phyloP scores from a whole-genome alignment of 2,888 invertebrate species.

The Octonoba sinensis region DNA sequence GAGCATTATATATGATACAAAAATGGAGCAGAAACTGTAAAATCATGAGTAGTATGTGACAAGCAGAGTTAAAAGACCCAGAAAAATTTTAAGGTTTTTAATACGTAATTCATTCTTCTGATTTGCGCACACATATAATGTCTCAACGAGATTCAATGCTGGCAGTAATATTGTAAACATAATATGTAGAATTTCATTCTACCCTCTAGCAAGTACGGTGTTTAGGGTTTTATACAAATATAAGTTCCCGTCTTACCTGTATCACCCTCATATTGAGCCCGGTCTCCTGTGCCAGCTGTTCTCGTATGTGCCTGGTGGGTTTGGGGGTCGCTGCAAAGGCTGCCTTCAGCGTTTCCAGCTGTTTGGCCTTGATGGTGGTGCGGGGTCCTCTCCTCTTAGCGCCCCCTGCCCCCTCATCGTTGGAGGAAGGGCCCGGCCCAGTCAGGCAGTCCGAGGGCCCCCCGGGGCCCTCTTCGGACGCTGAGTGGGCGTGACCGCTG shows the following conservation, averaged over 20 bases:
- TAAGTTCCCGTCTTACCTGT: constrained; percentile 80
- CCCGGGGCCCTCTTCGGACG: constrained; percentile 24
- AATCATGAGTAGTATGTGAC: no score
- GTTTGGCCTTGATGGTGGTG: constrained; percentile 99
- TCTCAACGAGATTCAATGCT: no score
- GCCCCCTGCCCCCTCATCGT: constrained; percentile 76
- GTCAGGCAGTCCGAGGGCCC: not conserved
- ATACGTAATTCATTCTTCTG: no score
- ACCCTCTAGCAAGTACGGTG: no score
- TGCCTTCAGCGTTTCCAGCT: constrained; percentile 96
- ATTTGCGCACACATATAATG: no score
- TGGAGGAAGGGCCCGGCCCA: constrained; percentile 20
- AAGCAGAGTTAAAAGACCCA: no score
- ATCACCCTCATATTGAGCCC: constrained; percentile 99
- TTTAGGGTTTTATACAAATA: no score
- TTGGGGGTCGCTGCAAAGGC: constrained; percentile 99
- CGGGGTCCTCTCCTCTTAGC: constrained; percentile 96
- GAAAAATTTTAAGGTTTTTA: no score
- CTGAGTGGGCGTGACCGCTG: constrained; percentile 8
- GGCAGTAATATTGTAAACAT: no score
- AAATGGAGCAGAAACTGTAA: no score
- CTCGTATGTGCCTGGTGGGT: constrained; percentile 99
- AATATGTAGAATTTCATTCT: no score
- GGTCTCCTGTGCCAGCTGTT: constrained; percentile 98
- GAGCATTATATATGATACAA: no score